phyloP scores from a whole-genome alignment of 2,888 invertebrate species.

The Acanthosepion lycidas region DNA sequence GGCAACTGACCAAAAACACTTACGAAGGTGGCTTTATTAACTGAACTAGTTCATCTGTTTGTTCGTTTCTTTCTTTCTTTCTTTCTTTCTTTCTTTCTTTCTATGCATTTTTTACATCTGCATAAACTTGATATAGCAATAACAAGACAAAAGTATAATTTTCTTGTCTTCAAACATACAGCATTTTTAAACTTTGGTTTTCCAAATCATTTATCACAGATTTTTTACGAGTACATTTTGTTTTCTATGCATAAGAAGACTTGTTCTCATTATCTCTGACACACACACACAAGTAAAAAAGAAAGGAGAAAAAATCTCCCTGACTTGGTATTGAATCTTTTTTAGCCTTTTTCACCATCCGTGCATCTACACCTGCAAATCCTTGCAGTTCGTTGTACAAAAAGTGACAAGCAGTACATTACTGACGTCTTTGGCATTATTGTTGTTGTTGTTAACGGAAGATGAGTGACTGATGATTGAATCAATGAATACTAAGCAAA shows the following conservation, averaged over 20 bases:
- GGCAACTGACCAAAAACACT: not conserved
- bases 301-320: not conserved
- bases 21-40: not conserved
- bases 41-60: not conserved
- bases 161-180: too few species aligned
- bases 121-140: not conserved
- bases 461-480: not conserved
- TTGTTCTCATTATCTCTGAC: too few species aligned
- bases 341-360: not conserved
- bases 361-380: not conserved
- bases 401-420: not conserved
- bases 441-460: not conserved
- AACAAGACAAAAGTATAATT: too few species aligned
- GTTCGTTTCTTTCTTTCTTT: too few species aligned
- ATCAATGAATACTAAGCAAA: too few species aligned
- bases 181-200: too few species aligned
- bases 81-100: too few species aligned
- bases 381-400: not conserved
- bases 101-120: not conserved
- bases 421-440: not conserved
- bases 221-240: too few species aligned
- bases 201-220: too few species aligned
- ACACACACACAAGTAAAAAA: not conserved
- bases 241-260: too few species aligned
- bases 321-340: not conserved